Percentiles rank a stretch among this genome's conserved stretches.
Conservation (phyloP, 2,113 vertebrate genomes). For the Willisornis vidua region DNA sequence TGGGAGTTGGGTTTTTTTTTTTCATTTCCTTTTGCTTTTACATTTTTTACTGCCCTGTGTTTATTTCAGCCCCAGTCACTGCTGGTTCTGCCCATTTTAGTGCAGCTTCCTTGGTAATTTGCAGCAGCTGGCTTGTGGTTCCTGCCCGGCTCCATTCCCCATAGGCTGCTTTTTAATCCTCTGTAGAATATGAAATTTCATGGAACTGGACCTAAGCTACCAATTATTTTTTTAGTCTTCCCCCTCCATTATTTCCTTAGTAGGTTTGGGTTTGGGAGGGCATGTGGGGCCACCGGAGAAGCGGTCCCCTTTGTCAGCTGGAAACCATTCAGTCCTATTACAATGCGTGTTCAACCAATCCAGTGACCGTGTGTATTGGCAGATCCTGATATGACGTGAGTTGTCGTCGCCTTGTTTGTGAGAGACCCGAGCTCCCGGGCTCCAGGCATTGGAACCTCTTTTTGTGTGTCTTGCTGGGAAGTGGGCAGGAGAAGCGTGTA, state of each 20-base stretch:
- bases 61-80: constrained; percentile 59
- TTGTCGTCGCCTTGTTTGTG: constrained; percentile 67
- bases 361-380: constrained; percentile 69
- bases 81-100: constrained; percentile 73
- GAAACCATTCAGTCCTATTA: constrained; percentile 43
- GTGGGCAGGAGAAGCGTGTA: neutral
- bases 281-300: neutral
- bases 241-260: constrained; percentile 27
- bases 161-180: constrained; percentile 62
- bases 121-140: constrained; percentile 68
- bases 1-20: constrained; percentile 47
- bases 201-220: constrained; percentile 64
- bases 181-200: constrained; percentile 66
- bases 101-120: constrained; percentile 67
- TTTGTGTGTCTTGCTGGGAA: constrained; percentile 24
- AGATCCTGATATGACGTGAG: constrained; percentile 46
- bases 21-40: constrained; percentile 67
- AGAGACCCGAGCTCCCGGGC: constrained; percentile 49
- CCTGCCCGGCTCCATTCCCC: constrained; percentile 53
- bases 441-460: constrained; percentile 28
- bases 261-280: constrained; percentile 54
- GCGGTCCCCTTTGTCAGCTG: constrained; percentile 34
- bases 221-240: constrained; percentile 71
- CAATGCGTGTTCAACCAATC: constrained; percentile 55
- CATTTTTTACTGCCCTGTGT: constrained; percentile 62